Evolutionary conservation across 2,888 invertebrate species (phyloP).

Genomic region (Perizoma flavofasciatum): DNA sequence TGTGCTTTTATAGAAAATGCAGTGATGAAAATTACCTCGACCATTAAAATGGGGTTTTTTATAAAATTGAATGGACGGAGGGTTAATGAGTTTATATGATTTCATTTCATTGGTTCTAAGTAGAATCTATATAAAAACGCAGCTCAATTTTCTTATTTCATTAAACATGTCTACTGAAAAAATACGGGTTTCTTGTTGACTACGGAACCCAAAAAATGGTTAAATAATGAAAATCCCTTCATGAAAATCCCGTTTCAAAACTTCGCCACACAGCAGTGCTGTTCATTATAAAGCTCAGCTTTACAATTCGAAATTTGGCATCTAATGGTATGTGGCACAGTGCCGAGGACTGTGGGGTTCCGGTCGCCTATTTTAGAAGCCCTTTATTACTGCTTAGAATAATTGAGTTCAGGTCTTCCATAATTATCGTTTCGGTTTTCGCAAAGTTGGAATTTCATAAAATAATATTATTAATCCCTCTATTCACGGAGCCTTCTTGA

Average conservation of each 20-base stretch:
- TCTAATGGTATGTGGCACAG: slow-evolving; percentile 35
- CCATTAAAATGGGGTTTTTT: not conserved
- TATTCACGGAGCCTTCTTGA: not conserved
- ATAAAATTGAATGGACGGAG: not conserved
- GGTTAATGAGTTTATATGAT: not conserved
- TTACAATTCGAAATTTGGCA: slow-evolving; percentile 27
- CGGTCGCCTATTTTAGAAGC: slow-evolving; percentile 20
- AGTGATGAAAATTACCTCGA: not conserved
- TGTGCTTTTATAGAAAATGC: slow-evolving; percentile 5
- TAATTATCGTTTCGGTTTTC: slow-evolving; percentile 16
- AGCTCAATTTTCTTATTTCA: too few relatives aligned
- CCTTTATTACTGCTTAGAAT: slow-evolving; percentile 29
- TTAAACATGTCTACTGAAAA: too few relatives aligned
- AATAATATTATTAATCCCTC: too few relatives aligned
- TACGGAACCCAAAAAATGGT: too few relatives aligned
- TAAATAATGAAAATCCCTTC: too few relatives aligned
- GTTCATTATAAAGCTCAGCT: slow-evolving; percentile 30
- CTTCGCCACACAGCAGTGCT: slow-evolving; percentile 18
- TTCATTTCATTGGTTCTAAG: not conserved
- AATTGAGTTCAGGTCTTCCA: slow-evolving; percentile 24
- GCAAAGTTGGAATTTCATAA: slow-evolving; percentile 6
- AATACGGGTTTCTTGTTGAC: too few relatives aligned
- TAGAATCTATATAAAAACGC: too few relatives aligned
- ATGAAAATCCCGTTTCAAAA: not conserved
- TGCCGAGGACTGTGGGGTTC: slow-evolving; percentile 26